Base-by-base conservation (phyloP, 1,140 invertebrate species). In the Drosophila bocki region DNA sequence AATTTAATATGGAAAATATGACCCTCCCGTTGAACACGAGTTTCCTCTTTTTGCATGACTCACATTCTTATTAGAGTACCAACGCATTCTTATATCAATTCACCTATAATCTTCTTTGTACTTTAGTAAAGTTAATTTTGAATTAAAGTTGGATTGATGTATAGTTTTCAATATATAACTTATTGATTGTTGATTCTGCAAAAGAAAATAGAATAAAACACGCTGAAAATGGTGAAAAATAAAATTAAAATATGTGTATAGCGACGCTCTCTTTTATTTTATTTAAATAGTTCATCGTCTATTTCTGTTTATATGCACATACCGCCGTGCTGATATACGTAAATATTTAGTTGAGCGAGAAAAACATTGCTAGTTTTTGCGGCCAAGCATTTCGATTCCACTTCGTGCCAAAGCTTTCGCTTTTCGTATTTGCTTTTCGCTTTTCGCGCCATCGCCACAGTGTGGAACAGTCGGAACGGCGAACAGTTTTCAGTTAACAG, bases 401-500 rank as follows among this genome's bases (percentile, higher is more conserved):
- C 3, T 45, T 44, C 45, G 68, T 83, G 69, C 45, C 84, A 33
- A 41, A 45, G 62, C 39, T 33, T 67, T 71, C 41, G n/a, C 56
- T 70, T 63, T 72, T 75, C 44, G 65, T 47, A 50, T 51, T 78
- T 19, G 80, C 81, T 68, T 64, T 78, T 75, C 48, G 44, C 35
- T 76, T 79, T 85, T 82, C 48, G 70, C 61, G 78, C 78, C 68
- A 82, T 68, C 77, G 71, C 68, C 68, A 74, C 72, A 62, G 7
- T n/a, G 62, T 6, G 69, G 65, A 72, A 72, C 69, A 35, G 5
- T 45, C 9, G 42, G 35, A 35, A 78, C 51, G 48, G 53, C 72
- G 29, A 57, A 78, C 58, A 62, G 53, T 80, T 78, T 74, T 79
- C 60, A 85, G 67, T 81, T 90, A 84, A 85, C 61, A 81, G 80